A percentile compares a stretch with the other conserved stretches of the same genome.
phyloP scores from a whole-genome alignment of 2,113 vertebrate genomes.

The Dasyurus viverrinus region DNA sequence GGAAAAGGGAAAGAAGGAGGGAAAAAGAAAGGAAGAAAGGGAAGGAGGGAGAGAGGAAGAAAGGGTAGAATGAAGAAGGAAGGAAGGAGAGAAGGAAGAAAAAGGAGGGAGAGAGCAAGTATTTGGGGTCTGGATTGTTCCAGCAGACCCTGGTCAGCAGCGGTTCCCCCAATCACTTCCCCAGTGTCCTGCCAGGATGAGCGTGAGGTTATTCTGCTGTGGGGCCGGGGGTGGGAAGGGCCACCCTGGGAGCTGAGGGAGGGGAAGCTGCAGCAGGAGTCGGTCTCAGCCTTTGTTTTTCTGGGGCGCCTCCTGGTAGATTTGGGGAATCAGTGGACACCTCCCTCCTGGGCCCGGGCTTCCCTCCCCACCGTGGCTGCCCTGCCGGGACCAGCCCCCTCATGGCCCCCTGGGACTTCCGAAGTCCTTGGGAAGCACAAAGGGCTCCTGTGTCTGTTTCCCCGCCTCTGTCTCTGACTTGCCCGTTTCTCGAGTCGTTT shows the following conservation, averaged over 20 bases:
- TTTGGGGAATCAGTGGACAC: neutral
- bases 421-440: neutral
- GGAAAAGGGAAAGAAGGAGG: neutral
- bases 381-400: neutral
- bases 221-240: too few relatives aligned
- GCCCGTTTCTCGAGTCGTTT: neutral
- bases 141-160: neutral
- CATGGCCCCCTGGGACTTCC: neutral
- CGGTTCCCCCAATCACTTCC: neutral
- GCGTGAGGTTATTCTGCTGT: neutral
- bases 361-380: neutral
- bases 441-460: neutral
- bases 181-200: slow-evolving; percentile 28
- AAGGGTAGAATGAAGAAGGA: too few relatives aligned
- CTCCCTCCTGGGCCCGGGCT: too few relatives aligned
- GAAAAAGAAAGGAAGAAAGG: neutral
- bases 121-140: neutral
- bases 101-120: neutral
- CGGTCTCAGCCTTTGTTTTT: neutral
- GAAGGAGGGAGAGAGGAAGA: too few relatives aligned
- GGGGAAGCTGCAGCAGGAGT: neutral
- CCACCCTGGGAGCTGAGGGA: neutral
- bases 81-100: neutral
- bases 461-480: neutral
- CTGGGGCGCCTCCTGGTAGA: neutral